These are phyloP conservation scores for Mus musculus DNA, from an alignment of 2,113 vertebrate genomes.

Conservation along the genomic window GRCm39 chr5:67781001-67781500, in stretches of 20 bases:
- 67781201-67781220: not conserved
- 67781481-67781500: slow-evolving; percentile 22
- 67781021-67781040: slow-evolving; percentile 59
- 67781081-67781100: slow-evolving; percentile 67
- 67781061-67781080: slow-evolving; percentile 71
- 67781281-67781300: not conserved
- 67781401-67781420: slow-evolving; percentile 99
- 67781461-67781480: slow-evolving; percentile 58
- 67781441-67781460: slow-evolving; percentile 87
- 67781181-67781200: slow-evolving; percentile 27
- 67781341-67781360: slow-evolving; percentile 94
- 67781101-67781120: slow-evolving; percentile 77
- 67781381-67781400: slow-evolving; percentile 95
- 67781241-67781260: not conserved
- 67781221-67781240: not conserved
- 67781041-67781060: slow-evolving; percentile 44
- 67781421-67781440: slow-evolving; percentile 97
- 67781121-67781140: slow-evolving; percentile 55
- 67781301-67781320: not conserved
- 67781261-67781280: not conserved
- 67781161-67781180: slow-evolving; percentile 41
- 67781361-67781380: slow-evolving; percentile 98
- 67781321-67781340: not conserved
- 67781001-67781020: slow-evolving; percentile 73
- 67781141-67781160: slow-evolving; percentile 63